A percentile compares a stretch with the other conserved stretches of the same genome.
These are phyloP conservation scores for Labeo calbasu DNA, from an alignment of 2,797 vertebrate genomes.

Conservation along the genomic window DNA sequence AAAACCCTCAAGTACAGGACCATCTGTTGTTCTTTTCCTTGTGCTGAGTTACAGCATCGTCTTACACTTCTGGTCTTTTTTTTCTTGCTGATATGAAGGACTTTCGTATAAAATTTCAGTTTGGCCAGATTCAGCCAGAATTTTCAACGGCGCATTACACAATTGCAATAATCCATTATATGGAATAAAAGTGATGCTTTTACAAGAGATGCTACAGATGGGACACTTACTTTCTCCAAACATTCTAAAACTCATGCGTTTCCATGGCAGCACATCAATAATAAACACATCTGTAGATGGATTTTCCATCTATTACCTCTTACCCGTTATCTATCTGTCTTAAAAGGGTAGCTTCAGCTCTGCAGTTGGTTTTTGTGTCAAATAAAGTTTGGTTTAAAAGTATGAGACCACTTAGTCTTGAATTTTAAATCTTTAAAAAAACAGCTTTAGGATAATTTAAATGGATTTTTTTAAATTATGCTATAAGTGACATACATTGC, in stretches of 20 bases:
- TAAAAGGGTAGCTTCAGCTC: neutral
- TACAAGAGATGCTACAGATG: conserved; percentile 31
- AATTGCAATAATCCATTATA: conserved; percentile 30
- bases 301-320: neutral
- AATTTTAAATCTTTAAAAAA: neutral
- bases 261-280: neutral
- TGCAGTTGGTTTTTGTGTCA: neutral
- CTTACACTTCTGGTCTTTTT: neutral
- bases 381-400: neutral
- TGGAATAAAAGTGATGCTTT: conserved; percentile 47
- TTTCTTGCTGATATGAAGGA: conserved; percentile 17
- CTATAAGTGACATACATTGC: neutral
- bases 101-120: conserved; percentile 6
- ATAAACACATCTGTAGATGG: conserved; percentile 6
- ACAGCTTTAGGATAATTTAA: neutral
- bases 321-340: neutral
- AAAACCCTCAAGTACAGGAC: conserved; percentile 28
- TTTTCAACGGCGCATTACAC: conserved; percentile 36
- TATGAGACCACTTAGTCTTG: neutral
- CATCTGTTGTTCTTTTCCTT: conserved; percentile 41
- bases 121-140: conserved; percentile 1
- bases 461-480: neutral
- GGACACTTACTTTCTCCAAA: neutral
- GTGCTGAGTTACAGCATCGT: neutral
- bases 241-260: neutral